Percentiles rank a stretch among this genome's conserved stretches.
These are phyloP conservation scores for Cremastinae sp. DNA, from an alignment of 2,888 invertebrate species.

Conservation along the genomic window DNA sequence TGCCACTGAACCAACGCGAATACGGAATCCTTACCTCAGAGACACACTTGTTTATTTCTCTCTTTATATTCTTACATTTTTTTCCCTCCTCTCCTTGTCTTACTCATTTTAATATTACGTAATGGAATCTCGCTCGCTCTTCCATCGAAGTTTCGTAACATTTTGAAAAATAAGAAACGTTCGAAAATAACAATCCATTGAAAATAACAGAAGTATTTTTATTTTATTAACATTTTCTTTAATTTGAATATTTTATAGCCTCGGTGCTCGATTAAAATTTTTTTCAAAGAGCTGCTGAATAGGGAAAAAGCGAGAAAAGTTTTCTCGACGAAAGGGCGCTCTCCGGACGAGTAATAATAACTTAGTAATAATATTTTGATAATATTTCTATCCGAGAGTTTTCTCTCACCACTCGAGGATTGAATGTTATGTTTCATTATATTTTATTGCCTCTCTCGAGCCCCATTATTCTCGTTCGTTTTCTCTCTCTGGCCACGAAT, in stretches of 20 bases:
- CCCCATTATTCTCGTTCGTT: conserved; percentile 34
- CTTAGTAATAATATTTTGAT: conserved; percentile 80
- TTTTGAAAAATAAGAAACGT: conserved; percentile 68
- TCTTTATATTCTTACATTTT: conserved; percentile 59
- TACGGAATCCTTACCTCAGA: conserved; percentile 38
- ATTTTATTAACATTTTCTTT: conserved; percentile 56
- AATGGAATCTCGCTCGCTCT: conserved; percentile 63
- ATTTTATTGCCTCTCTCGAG: conserved; percentile 64
- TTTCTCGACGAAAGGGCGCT: conserved; percentile 60
- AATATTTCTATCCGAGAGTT: conserved; percentile 72
- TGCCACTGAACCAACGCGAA: conserved; percentile 33
- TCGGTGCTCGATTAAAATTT: conserved; percentile 3
- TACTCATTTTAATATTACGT: conserved; percentile 76
- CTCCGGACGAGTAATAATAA: conserved; percentile 70
- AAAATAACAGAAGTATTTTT: no score
- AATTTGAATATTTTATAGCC: background rate
- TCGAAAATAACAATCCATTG: no score
- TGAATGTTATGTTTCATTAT: conserved; percentile 67
- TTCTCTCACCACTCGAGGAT: conserved; percentile 59
- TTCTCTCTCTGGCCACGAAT: background rate
- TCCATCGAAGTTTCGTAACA: conserved; percentile 64
- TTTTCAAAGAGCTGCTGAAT: conserved; percentile 16
- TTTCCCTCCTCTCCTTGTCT: conserved; percentile 54
- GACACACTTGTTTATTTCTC: conserved; percentile 67
- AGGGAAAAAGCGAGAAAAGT: conserved; percentile 33